Conservation (phyloP, 1,140 invertebrate species). For the Drosophila arizonae region DNA sequence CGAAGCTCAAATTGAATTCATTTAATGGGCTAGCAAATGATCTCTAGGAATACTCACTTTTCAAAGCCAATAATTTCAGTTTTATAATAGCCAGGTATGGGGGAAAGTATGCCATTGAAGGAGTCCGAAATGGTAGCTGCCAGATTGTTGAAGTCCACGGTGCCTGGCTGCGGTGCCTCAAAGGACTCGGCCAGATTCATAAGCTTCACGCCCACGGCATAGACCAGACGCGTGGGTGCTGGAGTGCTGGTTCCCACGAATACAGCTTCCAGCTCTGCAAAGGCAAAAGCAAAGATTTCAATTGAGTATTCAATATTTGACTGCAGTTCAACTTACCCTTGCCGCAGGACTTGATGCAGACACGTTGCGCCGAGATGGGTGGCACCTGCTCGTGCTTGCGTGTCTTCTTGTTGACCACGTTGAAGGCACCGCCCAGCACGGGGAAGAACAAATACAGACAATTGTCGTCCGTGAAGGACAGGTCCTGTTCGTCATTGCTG, state of each 20-base stretch:
- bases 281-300: neutral
- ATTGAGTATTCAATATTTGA: rapidly evolving
- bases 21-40: too few relatives aligned
- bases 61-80: conserved; percentile 88
- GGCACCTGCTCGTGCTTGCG: conserved; percentile 91
- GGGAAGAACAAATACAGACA: conserved; percentile 96
- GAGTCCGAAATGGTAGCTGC: conserved; percentile 87
- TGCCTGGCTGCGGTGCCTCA: conserved; percentile 87
- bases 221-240: conserved; percentile 86
- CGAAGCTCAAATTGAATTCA: neutral
- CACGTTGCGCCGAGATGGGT: conserved; percentile 89
- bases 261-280: conserved; percentile 83
- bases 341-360: conserved; percentile 93
- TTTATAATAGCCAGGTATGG: conserved; percentile 89
- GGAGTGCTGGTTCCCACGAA: conserved; percentile 85
- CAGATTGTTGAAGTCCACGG: conserved; percentile 89
- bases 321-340: conserved; percentile 84
- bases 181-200: conserved; percentile 90
- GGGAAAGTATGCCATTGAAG: conserved; percentile 86
- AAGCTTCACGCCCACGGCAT: conserved; percentile 89
- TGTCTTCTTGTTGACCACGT: conserved; percentile 93
- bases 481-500: conserved; percentile 91
- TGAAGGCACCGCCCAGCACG: conserved; percentile 91
- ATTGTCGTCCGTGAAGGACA: conserved; percentile 91
- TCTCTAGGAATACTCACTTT: conserved; percentile 85